Evolutionary conservation across 2,797 vertebrate genomes (phyloP).

Genomic region (Notoglanidium macrostoma): DNA sequence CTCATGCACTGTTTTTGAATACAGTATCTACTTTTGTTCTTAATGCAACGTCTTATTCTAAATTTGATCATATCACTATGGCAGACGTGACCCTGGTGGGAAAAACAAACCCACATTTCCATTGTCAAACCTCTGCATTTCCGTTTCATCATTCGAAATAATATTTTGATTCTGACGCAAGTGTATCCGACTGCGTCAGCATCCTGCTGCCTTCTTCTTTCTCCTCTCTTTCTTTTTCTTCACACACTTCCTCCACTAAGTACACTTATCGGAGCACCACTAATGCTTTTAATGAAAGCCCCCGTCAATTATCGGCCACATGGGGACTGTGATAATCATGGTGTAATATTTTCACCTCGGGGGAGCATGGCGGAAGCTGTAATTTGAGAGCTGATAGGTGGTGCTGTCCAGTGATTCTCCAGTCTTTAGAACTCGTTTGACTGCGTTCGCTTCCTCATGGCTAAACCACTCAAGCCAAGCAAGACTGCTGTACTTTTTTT

Average conservation of each 20-base stretch:
- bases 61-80: neutral
- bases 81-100: neutral
- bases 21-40: neutral
- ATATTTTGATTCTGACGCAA: neutral
- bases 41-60: neutral
- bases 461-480: neutral
- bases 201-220: neutral
- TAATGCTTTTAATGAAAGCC: constrained; percentile 44
- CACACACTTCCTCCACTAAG: constrained; percentile 29
- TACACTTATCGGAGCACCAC: constrained; percentile 43
- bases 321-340: constrained; percentile 68
- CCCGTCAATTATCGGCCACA: constrained; percentile 49
- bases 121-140: neutral
- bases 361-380: constrained; percentile 34
- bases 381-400: constrained; percentile 46
- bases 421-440: neutral
- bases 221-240: neutral
- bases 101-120: neutral
- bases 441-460: neutral
- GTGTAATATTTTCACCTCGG: constrained; percentile 64
- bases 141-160: neutral
- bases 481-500: neutral
- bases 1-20: neutral
- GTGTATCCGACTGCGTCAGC: no score
- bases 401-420: constrained; percentile 25